Evolutionary conservation across 2,113 vertebrate species (phyloP).

Genomic region (Phoxinus phoxinus): DNA sequence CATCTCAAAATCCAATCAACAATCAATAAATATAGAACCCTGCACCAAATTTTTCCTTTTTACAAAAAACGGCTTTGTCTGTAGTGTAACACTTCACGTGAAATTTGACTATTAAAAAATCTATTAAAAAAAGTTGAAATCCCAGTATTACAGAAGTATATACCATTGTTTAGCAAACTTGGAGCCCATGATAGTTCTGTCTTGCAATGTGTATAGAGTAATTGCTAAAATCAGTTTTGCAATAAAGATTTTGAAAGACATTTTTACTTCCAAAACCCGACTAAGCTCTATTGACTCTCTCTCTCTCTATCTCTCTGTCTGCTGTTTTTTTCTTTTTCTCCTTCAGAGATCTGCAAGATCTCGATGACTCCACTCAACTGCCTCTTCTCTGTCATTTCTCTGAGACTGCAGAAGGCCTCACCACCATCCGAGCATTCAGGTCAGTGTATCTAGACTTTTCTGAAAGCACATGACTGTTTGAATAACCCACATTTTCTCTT

Average conservation of each 20-base stretch:
- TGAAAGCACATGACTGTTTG: not conserved
- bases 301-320: not conserved
- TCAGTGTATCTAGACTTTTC: constrained; percentile 59
- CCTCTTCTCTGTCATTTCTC: constrained; percentile 97
- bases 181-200: too few species aligned
- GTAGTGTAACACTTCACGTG: not conserved
- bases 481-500: not conserved
- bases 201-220: too few species aligned
- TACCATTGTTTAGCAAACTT: too few species aligned
- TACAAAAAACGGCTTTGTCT: not conserved
- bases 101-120: not conserved
- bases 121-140: too few species aligned
- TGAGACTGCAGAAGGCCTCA: constrained; percentile 95
- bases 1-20: not conserved
- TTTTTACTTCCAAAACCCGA: not conserved
- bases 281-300: not conserved
- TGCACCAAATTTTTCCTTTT: not conserved
- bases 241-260: not conserved
- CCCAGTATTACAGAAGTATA: too few species aligned
- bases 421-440: constrained; percentile 95
- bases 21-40: not conserved
- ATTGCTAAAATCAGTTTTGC: too few species aligned
- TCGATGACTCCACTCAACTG: constrained; percentile 95
- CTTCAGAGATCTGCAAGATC: constrained; percentile 91
- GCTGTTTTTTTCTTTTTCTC: not conserved